A percentile compares a stretch with the other conserved stretches of the same genome.
Conservation (phyloP, 2,888 invertebrate species). For the Andricus curvator region DNA sequence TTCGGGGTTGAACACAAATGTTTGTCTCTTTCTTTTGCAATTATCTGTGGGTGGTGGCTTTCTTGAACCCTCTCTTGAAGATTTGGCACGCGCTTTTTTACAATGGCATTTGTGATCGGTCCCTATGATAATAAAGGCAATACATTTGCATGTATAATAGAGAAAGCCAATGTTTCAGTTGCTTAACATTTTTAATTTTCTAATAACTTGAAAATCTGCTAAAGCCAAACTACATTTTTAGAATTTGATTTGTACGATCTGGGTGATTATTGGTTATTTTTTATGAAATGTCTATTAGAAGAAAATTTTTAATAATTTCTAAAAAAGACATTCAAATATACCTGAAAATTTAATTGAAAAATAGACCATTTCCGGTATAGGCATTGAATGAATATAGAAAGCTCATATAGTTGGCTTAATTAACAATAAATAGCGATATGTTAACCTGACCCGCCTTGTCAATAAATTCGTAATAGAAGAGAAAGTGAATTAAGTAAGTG, state of each 20-base stretch:
- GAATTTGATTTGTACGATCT: too few species aligned
- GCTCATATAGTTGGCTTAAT: neutral
- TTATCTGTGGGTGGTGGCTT: neutral
- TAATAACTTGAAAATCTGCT: too few species aligned
- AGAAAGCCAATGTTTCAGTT: too few species aligned
- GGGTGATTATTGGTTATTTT: too few species aligned
- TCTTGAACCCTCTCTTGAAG: slow-evolving; percentile 23
- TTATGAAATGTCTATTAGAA: too few species aligned
- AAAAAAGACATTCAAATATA: neutral
- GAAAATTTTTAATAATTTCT: too few species aligned
- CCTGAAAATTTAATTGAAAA: neutral
- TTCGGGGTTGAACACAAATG: slow-evolving; percentile 64
- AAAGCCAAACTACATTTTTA: too few species aligned
- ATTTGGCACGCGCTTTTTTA: neutral
- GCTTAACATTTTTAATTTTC: too few species aligned
- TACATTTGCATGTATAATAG: too few species aligned
- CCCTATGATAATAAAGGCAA: neutral
- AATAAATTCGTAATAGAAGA: slow-evolving; percentile 35
- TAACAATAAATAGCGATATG: slow-evolving; percentile 6
- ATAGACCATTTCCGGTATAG: neutral
- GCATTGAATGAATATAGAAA: neutral
- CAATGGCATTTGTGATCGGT: neutral
- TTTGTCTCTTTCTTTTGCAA: slow-evolving; percentile 53
- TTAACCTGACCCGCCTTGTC: slow-evolving; percentile 31
- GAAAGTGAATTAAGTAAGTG: slow-evolving; percentile 34